Percentiles rank a stretch among this genome's conserved stretches.
phyloP scores from a whole-genome alignment of 2,797 vertebrate genomes.

The Threskiornis aethiopicus region DNA sequence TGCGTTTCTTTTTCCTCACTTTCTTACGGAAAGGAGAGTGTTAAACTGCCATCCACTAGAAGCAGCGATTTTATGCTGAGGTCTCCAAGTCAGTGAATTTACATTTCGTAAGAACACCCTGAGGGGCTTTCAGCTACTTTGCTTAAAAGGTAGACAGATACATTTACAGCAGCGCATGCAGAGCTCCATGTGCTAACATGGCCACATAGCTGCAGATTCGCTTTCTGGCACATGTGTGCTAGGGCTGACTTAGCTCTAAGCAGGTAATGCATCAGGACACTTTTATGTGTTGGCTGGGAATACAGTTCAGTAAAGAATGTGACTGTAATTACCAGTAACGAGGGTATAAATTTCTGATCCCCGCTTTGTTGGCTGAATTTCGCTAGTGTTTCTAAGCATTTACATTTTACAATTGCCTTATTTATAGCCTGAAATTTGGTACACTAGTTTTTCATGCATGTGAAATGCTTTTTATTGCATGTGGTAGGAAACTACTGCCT shows the following conservation, averaged over 20 bases:
- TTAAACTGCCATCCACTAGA: conserved; percentile 59
- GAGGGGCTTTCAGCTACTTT: conserved; percentile 63
- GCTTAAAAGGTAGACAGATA: conserved; percentile 67
- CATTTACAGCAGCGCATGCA: conserved; percentile 38
- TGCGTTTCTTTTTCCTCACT: background rate
- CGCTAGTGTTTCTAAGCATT: conserved; percentile 48
- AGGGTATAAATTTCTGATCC: conserved; percentile 64
- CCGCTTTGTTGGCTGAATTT: conserved; percentile 54
- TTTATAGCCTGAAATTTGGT: conserved; percentile 52
- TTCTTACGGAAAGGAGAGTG: conserved; percentile 30
- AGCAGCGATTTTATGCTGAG: conserved; percentile 59
- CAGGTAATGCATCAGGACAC: conserved; percentile 50
- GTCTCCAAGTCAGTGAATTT: conserved; percentile 70
- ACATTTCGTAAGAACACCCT: conserved; percentile 69
- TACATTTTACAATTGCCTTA: conserved; percentile 61
- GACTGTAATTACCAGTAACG: conserved; percentile 68
- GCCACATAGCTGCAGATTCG: background rate
- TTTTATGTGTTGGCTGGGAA: conserved; percentile 64
- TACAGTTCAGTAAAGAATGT: conserved; percentile 52
- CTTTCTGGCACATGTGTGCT: conserved; percentile 11
- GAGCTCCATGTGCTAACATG: conserved; percentile 7
- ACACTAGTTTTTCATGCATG: conserved; percentile 12
- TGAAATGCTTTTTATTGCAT: conserved; percentile 47
- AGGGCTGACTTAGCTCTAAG: conserved; percentile 27
- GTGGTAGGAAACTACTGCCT: background rate